phyloP scores from a whole-genome alignment of 2,797 vertebrate species.

The Amniataba percoides region DNA sequence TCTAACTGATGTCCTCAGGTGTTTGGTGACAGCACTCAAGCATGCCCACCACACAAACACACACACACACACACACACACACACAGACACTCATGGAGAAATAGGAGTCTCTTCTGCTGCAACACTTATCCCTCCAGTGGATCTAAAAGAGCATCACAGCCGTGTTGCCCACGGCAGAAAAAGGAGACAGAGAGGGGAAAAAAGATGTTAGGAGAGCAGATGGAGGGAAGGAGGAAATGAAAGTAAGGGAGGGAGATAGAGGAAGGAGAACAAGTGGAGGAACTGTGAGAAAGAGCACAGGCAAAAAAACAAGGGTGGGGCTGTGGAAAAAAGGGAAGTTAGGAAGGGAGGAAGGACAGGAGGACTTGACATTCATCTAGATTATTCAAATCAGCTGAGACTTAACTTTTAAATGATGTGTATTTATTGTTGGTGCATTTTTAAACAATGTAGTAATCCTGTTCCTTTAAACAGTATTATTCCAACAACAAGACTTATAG shows the following conservation, averaged over 20 bases:
- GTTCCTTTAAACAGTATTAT: not conserved
- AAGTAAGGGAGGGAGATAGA: conserved; percentile 36
- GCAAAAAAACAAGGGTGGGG: conserved; percentile 56
- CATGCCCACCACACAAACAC: conserved; percentile 10
- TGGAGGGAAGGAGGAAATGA: conserved; percentile 43
- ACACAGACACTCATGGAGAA: not conserved
- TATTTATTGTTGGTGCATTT: not conserved
- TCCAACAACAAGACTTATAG: not conserved
- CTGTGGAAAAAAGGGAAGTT: conserved; percentile 48
- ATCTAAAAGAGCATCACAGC: conserved; percentile 59
- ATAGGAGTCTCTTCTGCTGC: conserved; percentile 43
- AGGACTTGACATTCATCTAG: not conserved
- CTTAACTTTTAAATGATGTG: not conserved
- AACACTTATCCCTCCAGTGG: conserved; percentile 42
- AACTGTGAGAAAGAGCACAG: conserved; percentile 31
- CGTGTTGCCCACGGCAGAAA: conserved; percentile 42
- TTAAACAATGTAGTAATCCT: not conserved
- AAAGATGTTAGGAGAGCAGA: not conserved
- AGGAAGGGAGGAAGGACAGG: not conserved
- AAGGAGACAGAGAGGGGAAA: conserved; percentile 44
- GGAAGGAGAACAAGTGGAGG: conserved; percentile 42
- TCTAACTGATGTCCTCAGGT: conserved; percentile 44
- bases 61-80: conserved; percentile 12
- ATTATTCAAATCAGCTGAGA: not conserved
- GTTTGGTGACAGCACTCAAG: conserved; percentile 28